These are phyloP conservation scores for Dryadula phaetusa DNA, from an alignment of 2,888 invertebrate genomes.

Conservation along the genomic window DNA sequence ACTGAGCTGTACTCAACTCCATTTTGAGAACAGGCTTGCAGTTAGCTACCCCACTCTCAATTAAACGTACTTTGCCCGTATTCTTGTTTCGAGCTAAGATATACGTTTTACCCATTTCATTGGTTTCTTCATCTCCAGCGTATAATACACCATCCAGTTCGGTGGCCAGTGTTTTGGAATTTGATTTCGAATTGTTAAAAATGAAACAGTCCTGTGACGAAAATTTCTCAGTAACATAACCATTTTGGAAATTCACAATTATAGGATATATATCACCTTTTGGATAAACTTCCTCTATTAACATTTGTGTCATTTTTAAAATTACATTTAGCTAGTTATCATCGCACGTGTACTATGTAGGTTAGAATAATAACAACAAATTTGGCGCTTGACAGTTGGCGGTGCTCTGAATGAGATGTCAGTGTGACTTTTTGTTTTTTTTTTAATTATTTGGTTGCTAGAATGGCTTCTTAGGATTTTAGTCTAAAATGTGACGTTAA, in stretches of 20 bases:
- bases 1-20: conserved; percentile 50
- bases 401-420: neutral
- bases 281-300: conserved; percentile 63
- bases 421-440: neutral
- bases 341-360: conserved; percentile 30
- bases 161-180: conserved; percentile 54
- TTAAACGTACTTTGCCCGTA: conserved; percentile 69
- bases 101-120: conserved; percentile 61
- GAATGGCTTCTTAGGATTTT: no score
- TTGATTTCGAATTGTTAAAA: conserved; percentile 54
- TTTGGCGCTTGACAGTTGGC: no score
- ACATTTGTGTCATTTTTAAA: conserved; percentile 60
- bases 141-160: conserved; percentile 63
- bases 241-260: conserved; percentile 71
- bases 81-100: conserved; percentile 62
- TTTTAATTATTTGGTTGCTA: neutral
- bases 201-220: conserved; percentile 54
- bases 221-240: conserved; percentile 63
- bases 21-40: conserved; percentile 60
- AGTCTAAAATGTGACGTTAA: no score
- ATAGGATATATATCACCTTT: conserved; percentile 58
- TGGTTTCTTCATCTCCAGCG: conserved; percentile 62
- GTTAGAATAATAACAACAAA: conserved; percentile 31
- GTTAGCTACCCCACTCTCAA: conserved; percentile 63
- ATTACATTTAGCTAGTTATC: neutral